Evolutionary conservation across 2,888 invertebrate genomes (phyloP), one percentile per base, ranked within the genome.

Genomic region (Phorcus lineatus): DNA sequence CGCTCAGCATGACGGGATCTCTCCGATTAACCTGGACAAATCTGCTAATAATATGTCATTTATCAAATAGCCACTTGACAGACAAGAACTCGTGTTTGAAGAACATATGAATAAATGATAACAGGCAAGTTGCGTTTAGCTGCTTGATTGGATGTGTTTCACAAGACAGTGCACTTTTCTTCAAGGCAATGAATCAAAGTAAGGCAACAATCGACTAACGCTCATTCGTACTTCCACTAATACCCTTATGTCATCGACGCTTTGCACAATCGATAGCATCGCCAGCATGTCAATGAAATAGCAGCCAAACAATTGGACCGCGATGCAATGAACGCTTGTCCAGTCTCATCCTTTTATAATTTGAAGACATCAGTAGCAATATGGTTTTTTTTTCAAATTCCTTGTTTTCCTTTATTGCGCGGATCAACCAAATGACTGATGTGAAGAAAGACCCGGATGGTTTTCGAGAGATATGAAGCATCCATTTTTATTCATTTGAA

Each of bases 21-120:
- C 36, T 28, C 19, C 36, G 70, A 70, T 70, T 70, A 70, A 70
- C 36, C 36, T 70, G 31, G 40, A 36, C 36, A 70, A 70, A 70
- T 70, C 70, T 19, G 28, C 19, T 70, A 70, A 70, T 70, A 70
- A 70, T 70, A 31, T 70, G 70, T 40, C 70, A 70, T 70, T 70
- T 70, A 70, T 70, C 70, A 70, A 70, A 70, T 40, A 40, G 17
- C 36, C 70, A 70, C 70, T 6, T 70, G 70, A 16, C 70, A 70
- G 40, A 16, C 24, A 36, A 31, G 28, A 16, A 31, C 19, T 31
- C 70, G 36, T 36, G 70, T 70, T 40, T 36, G 40, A 28, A 70
- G 40, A 40, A 70, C 16, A 36, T 70, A 70, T 70, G 70, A 70
- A 70, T 70, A 70, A 70, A 70, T 31, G 36, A 70, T 70, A 36